Base-by-base conservation (phyloP, 2,888 invertebrate species). In the Beris chalybata region DNA sequence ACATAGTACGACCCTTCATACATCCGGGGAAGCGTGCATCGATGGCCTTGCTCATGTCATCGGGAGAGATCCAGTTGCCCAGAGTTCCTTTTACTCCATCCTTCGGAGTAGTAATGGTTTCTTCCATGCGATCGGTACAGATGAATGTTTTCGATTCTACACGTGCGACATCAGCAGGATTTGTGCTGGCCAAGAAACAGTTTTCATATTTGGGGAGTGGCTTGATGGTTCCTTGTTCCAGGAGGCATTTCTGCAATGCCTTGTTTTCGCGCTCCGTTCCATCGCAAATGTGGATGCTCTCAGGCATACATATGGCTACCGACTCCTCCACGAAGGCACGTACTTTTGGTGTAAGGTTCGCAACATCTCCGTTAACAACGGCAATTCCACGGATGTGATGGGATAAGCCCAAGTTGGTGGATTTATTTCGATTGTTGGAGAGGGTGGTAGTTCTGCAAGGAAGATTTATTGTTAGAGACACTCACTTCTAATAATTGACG, bases 101-200 rank as follows among this genome's bases (percentile, higher is more conserved):
- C 69, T 87, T 85, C 0, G 93, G 88, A 0, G 86, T 86, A 0
- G 97, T 94, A 45, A 96, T 88, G 1, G 95, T 91, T 69, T 96
- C 93, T 12, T 88, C 83, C 75, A 89, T 88, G n/a, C 86, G 83
- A 0, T 87, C 87, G 0, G 97, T 93, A 74, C 94, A 92, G 76
- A 99, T 97, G 82, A 95, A 96, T 0, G 99, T 99, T 73, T 90
- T 89, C 64, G 95, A 93, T 81, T 99, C 99, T 3, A 99, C 98
- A 61, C 99, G 88, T 0, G 99, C 98, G 5, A 99, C 99, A 82
- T 99, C 99, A 0, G 91, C 91, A 0, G 98, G 98, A 81, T 99
- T 97, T 0, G 99, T 99, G 74, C 91, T 87, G 5, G 96, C 92
- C 74, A 97, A 82, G 93, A 94, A 97, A 79, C 96, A 97, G 82